Percentiles rank a stretch among this genome's conserved stretches.
Conservation (phyloP, 53 echinoderm and acorn worm genomes). For the Stichopus horrens region DNA sequence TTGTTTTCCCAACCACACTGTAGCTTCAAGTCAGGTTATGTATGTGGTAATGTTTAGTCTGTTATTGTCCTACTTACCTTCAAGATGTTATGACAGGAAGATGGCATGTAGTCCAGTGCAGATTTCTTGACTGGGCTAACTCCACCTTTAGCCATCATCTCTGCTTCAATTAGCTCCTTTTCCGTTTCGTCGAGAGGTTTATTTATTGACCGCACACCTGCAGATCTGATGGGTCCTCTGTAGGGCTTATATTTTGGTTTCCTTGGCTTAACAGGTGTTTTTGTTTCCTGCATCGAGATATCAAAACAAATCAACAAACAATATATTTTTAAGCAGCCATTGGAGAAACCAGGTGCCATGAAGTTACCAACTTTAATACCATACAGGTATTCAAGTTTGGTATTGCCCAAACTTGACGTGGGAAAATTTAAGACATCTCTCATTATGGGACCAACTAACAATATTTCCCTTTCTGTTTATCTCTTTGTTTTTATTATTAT, state of each 20-base stretch:
- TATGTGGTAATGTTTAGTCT: too few species aligned
- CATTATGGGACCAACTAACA: too few species aligned
- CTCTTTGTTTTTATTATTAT: too few species aligned
- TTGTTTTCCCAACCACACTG: too few species aligned
- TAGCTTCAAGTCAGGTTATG: too few species aligned
- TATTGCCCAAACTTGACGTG: too few species aligned
- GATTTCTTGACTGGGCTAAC: constrained; percentile 54
- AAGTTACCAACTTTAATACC: too few species aligned
- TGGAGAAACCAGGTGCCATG: too few species aligned
- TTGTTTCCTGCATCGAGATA: neutral
- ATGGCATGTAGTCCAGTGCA: constrained; percentile 88
- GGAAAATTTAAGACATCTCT: too few species aligned
- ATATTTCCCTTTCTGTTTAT: too few species aligned
- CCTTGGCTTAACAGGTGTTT: constrained; percentile 42
- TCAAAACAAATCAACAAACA: neutral
- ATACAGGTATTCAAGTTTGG: too few species aligned
- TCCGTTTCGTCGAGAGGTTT: constrained; percentile 90
- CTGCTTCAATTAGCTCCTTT: constrained; percentile 62
- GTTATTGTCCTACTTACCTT: constrained; percentile 61
- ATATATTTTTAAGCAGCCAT: too few species aligned
- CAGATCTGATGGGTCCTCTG: constrained; percentile 83
- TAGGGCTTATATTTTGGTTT: constrained; percentile 85
- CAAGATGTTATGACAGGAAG: constrained; percentile 96
- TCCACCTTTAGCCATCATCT: constrained; percentile 52
- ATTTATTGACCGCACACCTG: constrained; percentile 74